Base-by-base conservation (phyloP, 2,797 vertebrate genomes). In the Protosalanx chinensis region DNA sequence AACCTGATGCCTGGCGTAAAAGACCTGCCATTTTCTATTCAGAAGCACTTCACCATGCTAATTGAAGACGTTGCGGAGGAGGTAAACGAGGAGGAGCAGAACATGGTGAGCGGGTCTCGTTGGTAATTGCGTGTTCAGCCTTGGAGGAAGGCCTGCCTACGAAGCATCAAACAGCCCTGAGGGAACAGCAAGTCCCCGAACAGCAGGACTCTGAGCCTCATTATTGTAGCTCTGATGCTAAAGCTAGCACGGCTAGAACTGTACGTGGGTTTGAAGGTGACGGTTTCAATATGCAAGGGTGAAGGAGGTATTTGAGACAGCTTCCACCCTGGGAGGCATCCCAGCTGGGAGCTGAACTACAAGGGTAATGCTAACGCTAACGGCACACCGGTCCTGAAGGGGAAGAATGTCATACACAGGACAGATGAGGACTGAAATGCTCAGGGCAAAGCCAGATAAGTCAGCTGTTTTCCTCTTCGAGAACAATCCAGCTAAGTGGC, bases 71-170 rank as follows among this genome's bases (percentile, higher is more conserved):
- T 35, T 68, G 53, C 0, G 30, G 29, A n/a, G 53, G 53, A 68
- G 53, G 32, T 13, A 53, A 33, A 8, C 12, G 63, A 65, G n/a
- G 30, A 35, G 61, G 61, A 64, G 61, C 2, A 64, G 61, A n/a
- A 35, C 4, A 27, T 6, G 58, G 20, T 20, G 33, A 56, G 13
- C 6, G 13, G 49, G 23, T 16, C 27, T 30, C 16, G 32, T 57
- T 29, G 53, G 27, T 75, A 62, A 70, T 70, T 60, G 61, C 37
- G 29, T 70, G 63, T 70, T 51, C 60, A 37, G 63, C 73, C 20
- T 70, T 53, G 58, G 29, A 73, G 13, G 53, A 37, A 53, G 35
- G 41, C 18, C 59, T 12, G 23, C 13, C 37, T 6, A 29, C 60
- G 64, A 59, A 13, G 53, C 20, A 27, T 41, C 33, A 6, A 12